A percentile compares a stretch with the other conserved stretches of the same genome.
Evolutionary conservation across 1,140 invertebrate genomes (phyloP).

Genomic region (Laodelphax striatellus): DNA sequence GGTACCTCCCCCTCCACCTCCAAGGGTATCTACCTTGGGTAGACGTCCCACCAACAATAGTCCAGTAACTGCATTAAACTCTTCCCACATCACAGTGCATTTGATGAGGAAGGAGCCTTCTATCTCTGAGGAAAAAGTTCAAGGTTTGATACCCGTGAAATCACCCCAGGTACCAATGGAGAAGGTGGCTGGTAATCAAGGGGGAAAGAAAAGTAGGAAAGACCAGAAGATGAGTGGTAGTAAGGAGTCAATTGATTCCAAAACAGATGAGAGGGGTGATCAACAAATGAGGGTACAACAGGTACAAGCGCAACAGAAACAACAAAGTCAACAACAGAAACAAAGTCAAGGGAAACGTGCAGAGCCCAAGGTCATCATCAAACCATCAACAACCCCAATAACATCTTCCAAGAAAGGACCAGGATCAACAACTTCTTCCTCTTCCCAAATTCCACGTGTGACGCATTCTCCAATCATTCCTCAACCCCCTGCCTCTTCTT

Average conservation of each 20-base stretch:
- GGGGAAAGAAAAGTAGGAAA: not conserved
- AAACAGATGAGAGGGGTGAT: not conserved
- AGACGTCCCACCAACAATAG: constrained; percentile 31
- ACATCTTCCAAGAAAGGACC: constrained; percentile 30
- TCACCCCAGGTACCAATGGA: not conserved
- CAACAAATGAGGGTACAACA: constrained; percentile 2
- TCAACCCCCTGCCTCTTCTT: not conserved
- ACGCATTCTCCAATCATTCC: constrained; percentile 26
- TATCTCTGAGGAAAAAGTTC: constrained; percentile 24
- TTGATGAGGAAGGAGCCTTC: constrained; percentile 28
- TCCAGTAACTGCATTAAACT: constrained; percentile 30
- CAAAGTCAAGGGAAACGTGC: constrained; percentile 20
- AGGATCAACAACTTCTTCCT: constrained; percentile 24
- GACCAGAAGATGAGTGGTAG: not conserved
- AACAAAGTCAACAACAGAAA: no score
- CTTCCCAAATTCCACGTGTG: constrained; percentile 19
- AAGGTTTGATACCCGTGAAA: not conserved
- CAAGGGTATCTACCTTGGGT: constrained; percentile 47
- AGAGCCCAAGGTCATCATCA: constrained; percentile 38
- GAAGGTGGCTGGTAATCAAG: not conserved
- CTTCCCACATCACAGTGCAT: constrained; percentile 7
- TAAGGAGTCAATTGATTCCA: constrained; percentile 3
- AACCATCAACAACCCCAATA: constrained; percentile 34
- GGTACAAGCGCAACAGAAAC: not conserved
- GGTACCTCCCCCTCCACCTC: constrained; percentile 50